These are phyloP conservation scores for Monochamus saltuarius DNA, from an alignment of 1,140 invertebrate species.

Conservation along the genomic window DNA sequence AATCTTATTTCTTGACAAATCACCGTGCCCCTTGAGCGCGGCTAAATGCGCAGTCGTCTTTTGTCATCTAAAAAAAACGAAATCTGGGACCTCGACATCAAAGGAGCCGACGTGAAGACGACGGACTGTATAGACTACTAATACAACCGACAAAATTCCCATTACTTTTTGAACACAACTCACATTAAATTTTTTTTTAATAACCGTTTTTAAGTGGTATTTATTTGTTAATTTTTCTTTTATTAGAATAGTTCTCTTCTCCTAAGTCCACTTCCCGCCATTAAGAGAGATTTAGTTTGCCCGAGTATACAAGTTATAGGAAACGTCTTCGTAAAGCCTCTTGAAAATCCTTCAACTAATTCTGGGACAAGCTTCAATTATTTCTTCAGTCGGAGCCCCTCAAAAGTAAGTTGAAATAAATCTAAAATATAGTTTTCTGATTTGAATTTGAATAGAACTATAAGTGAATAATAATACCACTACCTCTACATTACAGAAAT, in stretches of 20 bases:
- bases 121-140: no score
- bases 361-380: slow-evolving; percentile 73
- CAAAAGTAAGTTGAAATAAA: slow-evolving; percentile 65
- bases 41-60: no score
- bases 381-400: slow-evolving; percentile 85
- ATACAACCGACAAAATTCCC: no score
- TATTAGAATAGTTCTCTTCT: slow-evolving; percentile 53
- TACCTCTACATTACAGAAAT: not conserved
- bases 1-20: no score
- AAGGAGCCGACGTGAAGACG: no score
- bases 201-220: no score
- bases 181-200: no score
- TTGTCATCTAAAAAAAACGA: no score
- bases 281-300: slow-evolving; percentile 36
- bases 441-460: not conserved
- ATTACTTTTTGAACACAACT: no score
- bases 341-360: slow-evolving; percentile 50
- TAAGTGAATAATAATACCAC: not conserved
- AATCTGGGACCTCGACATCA: no score
- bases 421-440: not conserved
- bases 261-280: slow-evolving; percentile 75
- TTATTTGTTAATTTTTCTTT: no score
- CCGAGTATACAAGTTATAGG: slow-evolving; percentile 49
- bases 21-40: no score
- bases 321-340: slow-evolving; percentile 65